Percentiles rank a stretch among this genome's conserved stretches.
Evolutionary conservation across 2,797 vertebrate species (phyloP).

Genomic region (Octomys mimax): DNA sequence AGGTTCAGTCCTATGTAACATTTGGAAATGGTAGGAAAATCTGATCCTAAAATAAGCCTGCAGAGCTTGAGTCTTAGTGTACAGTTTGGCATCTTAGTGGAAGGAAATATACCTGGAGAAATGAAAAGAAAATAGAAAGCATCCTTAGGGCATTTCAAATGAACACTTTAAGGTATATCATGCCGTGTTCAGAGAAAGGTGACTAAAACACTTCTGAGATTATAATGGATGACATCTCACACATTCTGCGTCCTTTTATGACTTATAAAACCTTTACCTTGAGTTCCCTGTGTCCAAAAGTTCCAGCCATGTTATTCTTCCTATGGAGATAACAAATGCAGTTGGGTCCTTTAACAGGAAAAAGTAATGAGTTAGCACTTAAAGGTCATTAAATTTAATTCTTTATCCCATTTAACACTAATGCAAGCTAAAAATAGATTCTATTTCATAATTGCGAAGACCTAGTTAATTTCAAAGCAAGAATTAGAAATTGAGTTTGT

Average conservation of each 20-base stretch:
- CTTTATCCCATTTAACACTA: slow-evolving; percentile 30
- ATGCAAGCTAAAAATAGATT: slow-evolving; percentile 43
- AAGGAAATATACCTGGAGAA: background rate
- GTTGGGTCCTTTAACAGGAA: slow-evolving; percentile 29
- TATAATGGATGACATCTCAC: background rate
- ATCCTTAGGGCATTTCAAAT: background rate
- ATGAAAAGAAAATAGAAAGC: background rate
- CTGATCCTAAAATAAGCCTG: slow-evolving; percentile 11
- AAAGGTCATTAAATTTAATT: slow-evolving; percentile 66
- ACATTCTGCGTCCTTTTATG: background rate
- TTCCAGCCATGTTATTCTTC: background rate
- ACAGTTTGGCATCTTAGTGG: background rate
- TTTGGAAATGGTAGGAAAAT: background rate
- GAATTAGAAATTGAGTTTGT: slow-evolving; percentile 35
- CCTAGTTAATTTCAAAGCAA: slow-evolving; percentile 64
- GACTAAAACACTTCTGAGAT: background rate
- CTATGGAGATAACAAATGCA: background rate
- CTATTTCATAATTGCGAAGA: slow-evolving; percentile 52
- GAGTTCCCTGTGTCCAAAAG: background rate
- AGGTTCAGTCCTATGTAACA: background rate
- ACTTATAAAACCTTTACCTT: background rate
- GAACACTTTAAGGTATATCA: background rate
- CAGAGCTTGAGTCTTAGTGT: background rate
- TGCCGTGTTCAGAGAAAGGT: background rate
- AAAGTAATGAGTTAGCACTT: slow-evolving; percentile 52